These are phyloP conservation scores for Panopea generosa DNA, from an alignment of 2,888 invertebrate genomes.

Conservation along the genomic window DNA sequence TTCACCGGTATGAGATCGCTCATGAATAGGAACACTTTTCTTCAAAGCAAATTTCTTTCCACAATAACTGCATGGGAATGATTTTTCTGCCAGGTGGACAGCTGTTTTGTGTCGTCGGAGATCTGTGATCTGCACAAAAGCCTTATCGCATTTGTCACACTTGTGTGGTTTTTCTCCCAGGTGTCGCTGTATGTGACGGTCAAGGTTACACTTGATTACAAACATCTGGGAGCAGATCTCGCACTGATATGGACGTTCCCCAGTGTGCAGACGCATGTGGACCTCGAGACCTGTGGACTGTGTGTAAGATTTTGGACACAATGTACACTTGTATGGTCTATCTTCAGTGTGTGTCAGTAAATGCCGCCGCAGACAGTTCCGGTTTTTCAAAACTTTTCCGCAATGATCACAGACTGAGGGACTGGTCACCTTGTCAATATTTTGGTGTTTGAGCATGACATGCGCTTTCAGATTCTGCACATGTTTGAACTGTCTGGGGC, in stretches of 20 bases:
- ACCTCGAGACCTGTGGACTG: constrained; percentile 18
- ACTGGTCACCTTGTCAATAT: constrained; percentile 7
- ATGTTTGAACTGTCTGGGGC: constrained; percentile 11
- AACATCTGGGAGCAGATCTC: constrained; percentile 24
- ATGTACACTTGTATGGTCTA: constrained; percentile 23
- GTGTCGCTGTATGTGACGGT: constrained; percentile 21
- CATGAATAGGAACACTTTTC: constrained; percentile 12
- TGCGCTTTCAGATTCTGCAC: constrained; percentile 15
- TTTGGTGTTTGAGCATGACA: constrained; percentile 3
- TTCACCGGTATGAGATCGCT: constrained; percentile 4
- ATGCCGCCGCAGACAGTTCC: constrained; percentile 15
- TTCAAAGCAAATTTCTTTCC: constrained; percentile 16
- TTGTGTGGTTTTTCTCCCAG: constrained; percentile 22
- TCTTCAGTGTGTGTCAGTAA: constrained; percentile 19
- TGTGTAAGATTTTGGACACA: constrained; percentile 22
- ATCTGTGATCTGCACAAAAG: constrained; percentile 13
- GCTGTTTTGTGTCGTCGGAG: constrained; percentile 14
- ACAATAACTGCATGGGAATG: constrained; percentile 15
- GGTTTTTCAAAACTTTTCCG: constrained; percentile 21
- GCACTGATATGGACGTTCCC: constrained; percentile 23
- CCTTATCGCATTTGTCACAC: constrained; percentile 25
- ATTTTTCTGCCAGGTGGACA: constrained; percentile 9
- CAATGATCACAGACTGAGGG: constrained; percentile 24
- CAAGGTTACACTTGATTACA: constrained; percentile 11
- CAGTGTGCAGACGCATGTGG: constrained; percentile 22